phyloP scores from a whole-genome alignment of 1,140 invertebrate species.

The Drosophila elegans region DNA sequence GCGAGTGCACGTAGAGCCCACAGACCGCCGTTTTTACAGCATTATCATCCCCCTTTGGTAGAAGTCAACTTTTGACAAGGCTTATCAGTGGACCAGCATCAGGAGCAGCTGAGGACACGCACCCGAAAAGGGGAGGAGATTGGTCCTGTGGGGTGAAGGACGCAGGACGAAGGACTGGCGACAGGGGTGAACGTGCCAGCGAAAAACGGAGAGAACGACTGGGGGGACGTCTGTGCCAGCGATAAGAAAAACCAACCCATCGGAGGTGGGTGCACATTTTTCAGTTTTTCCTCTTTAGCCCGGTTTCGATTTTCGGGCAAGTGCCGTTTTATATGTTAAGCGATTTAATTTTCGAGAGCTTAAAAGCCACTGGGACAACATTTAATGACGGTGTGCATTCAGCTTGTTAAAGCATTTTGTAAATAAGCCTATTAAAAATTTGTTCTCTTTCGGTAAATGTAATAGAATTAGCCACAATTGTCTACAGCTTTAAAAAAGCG shows the following conservation, averaged over 20 bases:
- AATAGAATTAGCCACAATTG: neutral
- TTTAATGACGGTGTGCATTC: neutral
- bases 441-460: neutral
- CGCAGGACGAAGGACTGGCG: conserved; percentile 4
- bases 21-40: conserved; percentile 6
- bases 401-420: neutral
- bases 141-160: conserved; percentile 2
- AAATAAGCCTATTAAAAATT: neutral
- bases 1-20: conserved; percentile 64
- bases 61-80: conserved; percentile 63
- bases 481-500: no score
- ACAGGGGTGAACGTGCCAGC: conserved; percentile 23
- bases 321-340: conserved; percentile 25
- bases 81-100: conserved; percentile 58
- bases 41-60: conserved; percentile 12
- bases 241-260: conserved; percentile 39
- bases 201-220: conserved; percentile 11
- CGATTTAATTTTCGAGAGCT: conserved; percentile 16
- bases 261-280: neutral
- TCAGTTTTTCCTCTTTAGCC: conserved; percentile 13
- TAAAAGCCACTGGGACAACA: conserved; percentile 2
- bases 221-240: conserved; percentile 30
- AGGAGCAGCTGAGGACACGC: conserved; percentile 44
- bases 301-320: conserved; percentile 29
- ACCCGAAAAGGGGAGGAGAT: conserved; percentile 7